Conservation (phyloP, 2,888 invertebrate species). For the Platynereis dumerilii region DNA sequence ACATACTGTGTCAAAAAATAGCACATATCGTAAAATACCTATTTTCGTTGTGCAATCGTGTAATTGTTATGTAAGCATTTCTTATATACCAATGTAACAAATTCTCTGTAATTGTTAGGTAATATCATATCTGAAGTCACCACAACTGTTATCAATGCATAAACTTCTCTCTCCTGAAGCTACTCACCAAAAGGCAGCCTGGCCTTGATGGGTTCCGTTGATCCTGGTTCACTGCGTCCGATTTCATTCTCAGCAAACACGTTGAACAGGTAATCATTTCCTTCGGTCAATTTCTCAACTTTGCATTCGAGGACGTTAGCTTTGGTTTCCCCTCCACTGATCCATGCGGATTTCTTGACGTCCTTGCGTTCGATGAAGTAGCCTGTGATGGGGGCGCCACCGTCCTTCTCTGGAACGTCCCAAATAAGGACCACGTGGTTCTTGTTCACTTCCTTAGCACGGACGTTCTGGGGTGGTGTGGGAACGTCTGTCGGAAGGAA, state of each 20-base stretch:
- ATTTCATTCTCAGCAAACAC: slow-evolving; percentile 60
- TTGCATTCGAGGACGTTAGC: slow-evolving; percentile 32
- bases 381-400: slow-evolving; percentile 56
- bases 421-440: slow-evolving; percentile 57
- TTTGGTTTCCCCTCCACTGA: slow-evolving; percentile 15
- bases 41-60: too few relatives aligned
- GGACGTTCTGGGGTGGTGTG: slow-evolving; percentile 50
- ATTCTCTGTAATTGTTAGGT: too few relatives aligned
- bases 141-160: too few relatives aligned
- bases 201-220: slow-evolving; percentile 33
- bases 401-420: slow-evolving; percentile 63
- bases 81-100: too few relatives aligned
- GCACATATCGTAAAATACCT: too few relatives aligned
- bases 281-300: slow-evolving; percentile 47
- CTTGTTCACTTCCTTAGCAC: slow-evolving; percentile 48
- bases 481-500: slow-evolving; percentile 55
- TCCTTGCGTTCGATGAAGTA: slow-evolving; percentile 58
- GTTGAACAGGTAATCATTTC: slow-evolving; percentile 57
- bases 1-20: too few relatives aligned
- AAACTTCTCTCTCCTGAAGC: too few relatives aligned
- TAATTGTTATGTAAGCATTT: too few relatives aligned
- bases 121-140: too few relatives aligned
- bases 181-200: slow-evolving; percentile 33
- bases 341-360: slow-evolving; percentile 38
- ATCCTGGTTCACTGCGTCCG: slow-evolving; percentile 66